A percentile compares a stretch with the other conserved stretches of the same genome.
Evolutionary conservation across 2,888 invertebrate genomes (phyloP).

Genomic region (Cantharis rustica): DNA sequence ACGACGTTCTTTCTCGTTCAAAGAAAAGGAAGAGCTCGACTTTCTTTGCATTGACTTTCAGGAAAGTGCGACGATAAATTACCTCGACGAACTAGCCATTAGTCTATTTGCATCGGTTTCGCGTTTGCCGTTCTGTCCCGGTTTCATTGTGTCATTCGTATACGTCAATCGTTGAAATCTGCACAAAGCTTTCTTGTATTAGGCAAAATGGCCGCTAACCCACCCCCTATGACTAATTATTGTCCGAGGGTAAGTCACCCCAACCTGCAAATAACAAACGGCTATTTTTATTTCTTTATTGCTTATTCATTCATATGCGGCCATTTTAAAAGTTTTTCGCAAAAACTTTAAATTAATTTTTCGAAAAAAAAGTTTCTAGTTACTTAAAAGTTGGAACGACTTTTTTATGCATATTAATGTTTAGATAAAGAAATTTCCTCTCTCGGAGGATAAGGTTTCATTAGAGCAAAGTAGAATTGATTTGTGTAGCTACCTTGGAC

Average conservation of each 20-base stretch:
- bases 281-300: conserved; percentile 27
- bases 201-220: conserved; percentile 49
- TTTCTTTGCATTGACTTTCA: conserved; percentile 53
- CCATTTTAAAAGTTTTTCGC: not conserved
- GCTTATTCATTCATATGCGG: conserved; percentile 2
- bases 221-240: conserved; percentile 55
- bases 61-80: conserved; percentile 54
- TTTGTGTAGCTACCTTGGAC: conserved; percentile 33
- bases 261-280: conserved; percentile 35
- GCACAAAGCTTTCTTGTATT: conserved; percentile 30
- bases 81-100: conserved; percentile 54
- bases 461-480: conserved; percentile 40
- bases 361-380: not conserved
- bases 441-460: conserved; percentile 22
- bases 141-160: conserved; percentile 32
- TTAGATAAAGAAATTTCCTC: not conserved
- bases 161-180: conserved; percentile 34
- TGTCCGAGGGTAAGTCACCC: conserved; percentile 51
- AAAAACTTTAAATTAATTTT: not conserved
- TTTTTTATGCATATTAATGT: not conserved
- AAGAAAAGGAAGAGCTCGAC: conserved; percentile 49
- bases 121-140: conserved; percentile 38
- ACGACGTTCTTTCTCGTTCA: conserved; percentile 31
- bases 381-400: not conserved
- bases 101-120: conserved; percentile 51